Evolutionary conservation across 2,888 invertebrate species (phyloP).

Genomic region (Hemaris fuciformis): DNA sequence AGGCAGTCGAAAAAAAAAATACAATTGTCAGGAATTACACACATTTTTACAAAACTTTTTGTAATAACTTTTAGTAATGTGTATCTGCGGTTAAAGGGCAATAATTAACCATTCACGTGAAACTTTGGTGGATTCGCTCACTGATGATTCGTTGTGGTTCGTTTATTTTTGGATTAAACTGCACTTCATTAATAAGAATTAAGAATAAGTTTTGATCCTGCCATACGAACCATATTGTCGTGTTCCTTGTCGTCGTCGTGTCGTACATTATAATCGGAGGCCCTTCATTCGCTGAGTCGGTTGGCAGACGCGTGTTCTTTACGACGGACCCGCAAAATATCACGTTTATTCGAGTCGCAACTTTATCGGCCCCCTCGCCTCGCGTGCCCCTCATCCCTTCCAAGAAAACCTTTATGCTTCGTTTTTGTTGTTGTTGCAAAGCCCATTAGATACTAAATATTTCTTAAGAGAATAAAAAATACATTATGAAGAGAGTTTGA

Average conservation of each 20-base stretch:
- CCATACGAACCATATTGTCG: not conserved
- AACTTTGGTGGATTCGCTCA: too few relatives aligned
- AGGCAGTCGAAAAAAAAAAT: too few relatives aligned
- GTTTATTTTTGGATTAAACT: too few relatives aligned
- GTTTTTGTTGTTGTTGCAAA: slow-evolving; percentile 1
- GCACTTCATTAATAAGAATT: too few relatives aligned
- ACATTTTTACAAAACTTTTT: too few relatives aligned
- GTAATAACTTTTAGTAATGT: too few relatives aligned
- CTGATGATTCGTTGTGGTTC: too few relatives aligned
- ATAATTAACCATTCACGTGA: too few relatives aligned
- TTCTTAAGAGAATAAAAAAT: too few relatives aligned
- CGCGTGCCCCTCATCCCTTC: not conserved
- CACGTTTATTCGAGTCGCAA: slow-evolving; percentile 60
- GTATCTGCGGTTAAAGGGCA: too few relatives aligned
- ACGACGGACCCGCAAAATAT: slow-evolving; percentile 58
- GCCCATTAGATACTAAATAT: not conserved
- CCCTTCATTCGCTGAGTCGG: slow-evolving; percentile 46
- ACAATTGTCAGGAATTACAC: too few relatives aligned
- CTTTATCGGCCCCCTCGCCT: slow-evolving; percentile 46
- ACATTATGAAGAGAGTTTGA: too few relatives aligned
- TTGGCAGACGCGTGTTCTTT: slow-evolving; percentile 60
- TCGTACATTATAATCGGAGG: slow-evolving; percentile 22
- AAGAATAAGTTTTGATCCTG: not conserved
- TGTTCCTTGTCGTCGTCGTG: slow-evolving; percentile 15
- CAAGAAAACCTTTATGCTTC: not conserved